Base-by-base conservation (phyloP, 64 coral and sea anemone species). In the Montipora efflorescens region DNA sequence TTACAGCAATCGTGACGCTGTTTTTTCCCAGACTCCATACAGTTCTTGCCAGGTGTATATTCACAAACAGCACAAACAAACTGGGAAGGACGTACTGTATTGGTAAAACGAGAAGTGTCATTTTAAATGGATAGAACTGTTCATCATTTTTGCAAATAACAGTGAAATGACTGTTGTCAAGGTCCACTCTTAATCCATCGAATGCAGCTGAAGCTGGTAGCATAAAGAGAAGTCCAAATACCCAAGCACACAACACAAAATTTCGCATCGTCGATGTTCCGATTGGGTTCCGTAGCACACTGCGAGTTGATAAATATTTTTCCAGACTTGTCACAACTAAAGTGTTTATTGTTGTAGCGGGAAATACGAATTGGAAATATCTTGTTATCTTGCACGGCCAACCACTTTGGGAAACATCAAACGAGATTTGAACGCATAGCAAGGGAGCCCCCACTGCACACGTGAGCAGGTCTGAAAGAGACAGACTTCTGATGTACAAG, bases 311-410 rank as follows among this genome's bases (percentile, higher is more conserved):
- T 67, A 91, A 80, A 19, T 81, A 91, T 43, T 79, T 67, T 43
- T 91, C 89, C 4, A 91, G 48, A 14, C 89, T 79, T 21, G 79
- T 91, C 4, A 91, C 89, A 9, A 92, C 61, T 25, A 74, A 71
- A 59, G 47, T 86, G 46, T 81, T 81, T 0, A 92, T 16, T 8
- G 90, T 92, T 12, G 76, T 0, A 19, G 83, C 90, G 16, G 72
- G 21, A 19, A 92, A 92, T 36, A 92, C 8, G 10, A 92, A 74
- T 0, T 71, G 1, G 1, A 5, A 21, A 74, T 77, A 92, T 28
- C 90, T 50, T 4, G 83, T 72, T 7, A 59, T 11, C 74, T 74
- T 84, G 53, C 90, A 92, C 14, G 51, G 49, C 52, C 49, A 92
- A 5, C 83, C 90, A n/a, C 49, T 84, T 46, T 92, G 79, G 3